phyloP scores from a whole-genome alignment of 1,140 invertebrate species.

The Neoseiulus cucumeris region DNA sequence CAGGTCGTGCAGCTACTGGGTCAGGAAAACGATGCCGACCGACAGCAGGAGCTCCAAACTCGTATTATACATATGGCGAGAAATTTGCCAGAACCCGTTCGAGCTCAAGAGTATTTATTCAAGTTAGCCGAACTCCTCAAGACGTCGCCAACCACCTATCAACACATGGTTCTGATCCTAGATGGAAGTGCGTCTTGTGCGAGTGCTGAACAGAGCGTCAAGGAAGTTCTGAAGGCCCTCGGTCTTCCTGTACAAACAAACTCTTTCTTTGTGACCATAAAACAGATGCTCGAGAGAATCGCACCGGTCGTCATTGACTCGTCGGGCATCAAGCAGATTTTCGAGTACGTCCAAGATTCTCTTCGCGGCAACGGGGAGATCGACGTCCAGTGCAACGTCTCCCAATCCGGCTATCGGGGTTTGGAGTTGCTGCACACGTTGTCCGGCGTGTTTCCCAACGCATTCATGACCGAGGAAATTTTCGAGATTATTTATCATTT shows the following conservation, averaged over 20 bases:
- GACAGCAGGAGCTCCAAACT: background rate
- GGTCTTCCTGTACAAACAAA: conserved; percentile 84
- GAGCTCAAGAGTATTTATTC: conserved; percentile 5
- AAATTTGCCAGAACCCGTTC: background rate
- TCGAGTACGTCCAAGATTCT: conserved; percentile 26
- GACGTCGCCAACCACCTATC: background rate
- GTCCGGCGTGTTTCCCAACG: conserved; percentile 72
- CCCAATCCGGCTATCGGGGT: conserved; percentile 10
- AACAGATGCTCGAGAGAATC: conserved; percentile 75
- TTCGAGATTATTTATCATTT: conserved; percentile 53
- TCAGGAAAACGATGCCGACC: background rate
- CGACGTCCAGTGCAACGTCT: conserved; percentile 19
- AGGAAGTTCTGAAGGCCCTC: conserved; percentile 69
- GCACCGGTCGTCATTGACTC: conserved; percentile 88
- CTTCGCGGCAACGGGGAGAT: conserved; percentile 12
- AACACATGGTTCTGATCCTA: conserved; percentile 4
- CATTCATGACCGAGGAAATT: conserved; percentile 69
- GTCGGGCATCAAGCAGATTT: conserved; percentile 37
- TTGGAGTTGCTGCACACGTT: conserved; percentile 35
- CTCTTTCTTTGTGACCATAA: conserved; percentile 81
- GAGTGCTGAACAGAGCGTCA: conserved; percentile 21
- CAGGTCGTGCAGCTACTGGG: background rate
- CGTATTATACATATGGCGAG: background rate
- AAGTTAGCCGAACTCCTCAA: background rate
- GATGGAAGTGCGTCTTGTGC: background rate